phyloP scores from a whole-genome alignment of 1,140 invertebrate genomes.

The Drosophila seguyi region DNA sequence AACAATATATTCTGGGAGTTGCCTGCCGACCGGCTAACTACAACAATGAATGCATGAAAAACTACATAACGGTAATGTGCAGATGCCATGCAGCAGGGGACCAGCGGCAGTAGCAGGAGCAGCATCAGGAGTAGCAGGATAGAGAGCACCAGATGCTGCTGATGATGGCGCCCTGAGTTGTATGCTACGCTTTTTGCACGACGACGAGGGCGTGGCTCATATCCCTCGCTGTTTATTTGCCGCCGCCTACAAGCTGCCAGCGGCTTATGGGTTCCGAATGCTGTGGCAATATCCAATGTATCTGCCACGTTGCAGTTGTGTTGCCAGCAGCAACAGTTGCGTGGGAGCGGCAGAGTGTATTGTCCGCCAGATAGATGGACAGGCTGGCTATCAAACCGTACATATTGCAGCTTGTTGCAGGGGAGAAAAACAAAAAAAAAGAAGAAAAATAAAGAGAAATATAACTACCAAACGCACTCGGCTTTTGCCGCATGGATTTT shows the following conservation, averaged over 20 bases:
- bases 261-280: conserved; percentile 64
- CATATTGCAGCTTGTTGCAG: conserved; percentile 41
- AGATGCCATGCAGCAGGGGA: conserved; percentile 58
- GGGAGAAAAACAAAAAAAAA: neutral
- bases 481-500: conserved; percentile 34
- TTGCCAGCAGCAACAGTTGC: conserved; percentile 58
- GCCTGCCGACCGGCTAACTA: conserved; percentile 58
- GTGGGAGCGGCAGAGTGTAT: conserved; percentile 31
- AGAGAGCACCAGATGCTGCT: conserved; percentile 40
- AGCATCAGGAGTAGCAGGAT: conserved; percentile 14
- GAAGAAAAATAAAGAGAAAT: neutral
- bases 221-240: conserved; percentile 64
- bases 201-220: conserved; percentile 29
- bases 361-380: conserved; percentile 60
- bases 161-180: conserved; percentile 50
- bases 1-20: conserved; percentile 60
- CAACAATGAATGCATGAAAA: conserved; percentile 78
- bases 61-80: conserved; percentile 76
- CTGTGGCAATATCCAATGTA: conserved; percentile 44
- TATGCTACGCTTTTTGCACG: conserved; percentile 59
- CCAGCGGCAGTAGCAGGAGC: conserved; percentile 9
- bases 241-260: conserved; percentile 46
- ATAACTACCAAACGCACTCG: conserved; percentile 22
- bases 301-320: conserved; percentile 25
- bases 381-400: conserved; percentile 33